Percentiles rank a stretch among this genome's conserved stretches.
phyloP scores from a whole-genome alignment of 2,797 vertebrate species.

The Chrysocyon brachyurus region DNA sequence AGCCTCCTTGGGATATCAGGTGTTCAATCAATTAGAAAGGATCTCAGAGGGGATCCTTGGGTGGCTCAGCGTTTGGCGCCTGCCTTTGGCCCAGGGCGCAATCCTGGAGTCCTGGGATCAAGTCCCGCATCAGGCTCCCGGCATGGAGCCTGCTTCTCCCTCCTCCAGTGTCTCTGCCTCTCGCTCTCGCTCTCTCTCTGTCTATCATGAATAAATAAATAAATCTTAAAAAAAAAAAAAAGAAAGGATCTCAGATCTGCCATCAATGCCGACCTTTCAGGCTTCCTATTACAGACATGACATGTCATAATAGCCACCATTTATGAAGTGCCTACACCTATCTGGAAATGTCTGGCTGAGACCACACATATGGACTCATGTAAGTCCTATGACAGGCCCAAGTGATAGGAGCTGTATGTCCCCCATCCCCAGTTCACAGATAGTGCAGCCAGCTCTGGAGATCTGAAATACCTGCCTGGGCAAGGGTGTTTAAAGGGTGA shows the following conservation, averaged over 20 bases:
- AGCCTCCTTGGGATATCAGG: not conserved
- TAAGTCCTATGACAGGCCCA: not conserved
- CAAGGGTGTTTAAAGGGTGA: not conserved
- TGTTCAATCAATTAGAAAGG: not conserved
- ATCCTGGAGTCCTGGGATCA: too few relatives aligned
- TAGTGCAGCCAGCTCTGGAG: accelerated
- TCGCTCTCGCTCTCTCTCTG: too few relatives aligned
- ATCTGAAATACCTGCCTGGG: not conserved
- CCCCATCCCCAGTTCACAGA: not conserved
- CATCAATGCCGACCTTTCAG: not conserved
- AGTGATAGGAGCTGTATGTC: not conserved
- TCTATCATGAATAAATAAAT: too few relatives aligned
- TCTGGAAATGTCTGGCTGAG: not conserved
- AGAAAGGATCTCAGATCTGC: not conserved
- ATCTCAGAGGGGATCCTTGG: not conserved
- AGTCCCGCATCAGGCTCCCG: too few relatives aligned
- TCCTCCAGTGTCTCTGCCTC: too few relatives aligned
- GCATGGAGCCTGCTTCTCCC: too few relatives aligned
- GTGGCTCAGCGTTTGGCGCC: too few relatives aligned
- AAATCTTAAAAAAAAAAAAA: too few relatives aligned
- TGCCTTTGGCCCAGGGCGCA: too few relatives aligned
- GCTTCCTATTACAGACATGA: not conserved
- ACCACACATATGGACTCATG: not conserved
- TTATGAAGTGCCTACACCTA: not conserved
- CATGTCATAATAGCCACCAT: not conserved